Evolutionary conservation across 1,140 invertebrate genomes (phyloP).

Genomic region (Subanguina moxae): DNA sequence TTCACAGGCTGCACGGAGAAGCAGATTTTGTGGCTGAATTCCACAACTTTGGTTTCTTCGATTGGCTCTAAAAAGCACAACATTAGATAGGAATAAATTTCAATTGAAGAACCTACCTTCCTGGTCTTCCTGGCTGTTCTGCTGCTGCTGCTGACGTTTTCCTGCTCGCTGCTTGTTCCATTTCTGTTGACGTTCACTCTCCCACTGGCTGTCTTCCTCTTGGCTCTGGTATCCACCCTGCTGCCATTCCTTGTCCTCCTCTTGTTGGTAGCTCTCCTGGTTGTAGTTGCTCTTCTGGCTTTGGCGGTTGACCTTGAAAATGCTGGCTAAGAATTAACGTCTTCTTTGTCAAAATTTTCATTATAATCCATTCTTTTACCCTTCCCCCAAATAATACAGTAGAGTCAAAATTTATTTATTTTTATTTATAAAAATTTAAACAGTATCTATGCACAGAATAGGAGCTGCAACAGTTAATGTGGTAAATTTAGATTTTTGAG

Average conservation of each 20-base stretch:
- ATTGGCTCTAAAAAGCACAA: conserved; percentile 17
- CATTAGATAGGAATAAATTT: neutral
- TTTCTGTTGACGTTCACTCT: conserved; percentile 2
- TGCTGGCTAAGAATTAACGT: too few species aligned
- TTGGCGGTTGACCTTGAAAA: too few species aligned
- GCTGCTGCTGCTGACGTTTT: conserved; percentile 12
- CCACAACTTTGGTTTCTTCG: conserved; percentile 19
- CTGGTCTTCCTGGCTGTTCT: conserved; percentile 9
- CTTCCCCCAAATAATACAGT: too few species aligned
- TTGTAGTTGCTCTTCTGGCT: conserved; percentile 4
- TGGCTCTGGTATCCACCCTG: conserved; percentile 10
- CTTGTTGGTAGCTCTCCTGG: conserved; percentile 11
- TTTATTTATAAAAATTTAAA: neutral
- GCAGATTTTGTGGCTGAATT: conserved; percentile 39
- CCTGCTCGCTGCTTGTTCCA: neutral
- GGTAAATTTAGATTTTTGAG: neutral
- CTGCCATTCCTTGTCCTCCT: conserved; percentile 11
- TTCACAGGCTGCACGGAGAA: conserved; percentile 40
- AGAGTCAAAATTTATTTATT: too few species aligned
- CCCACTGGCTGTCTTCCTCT: conserved; percentile 11
- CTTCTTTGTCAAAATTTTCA: too few species aligned
- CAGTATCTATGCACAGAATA: neutral
- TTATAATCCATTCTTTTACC: too few species aligned
- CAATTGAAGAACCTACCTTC: neutral
- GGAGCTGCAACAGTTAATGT: neutral